Percentiles rank a stretch among this genome's conserved stretches.
Evolutionary conservation across 2,113 vertebrate species (phyloP).

Genomic region (Lepisosteus oculatus): DNA sequence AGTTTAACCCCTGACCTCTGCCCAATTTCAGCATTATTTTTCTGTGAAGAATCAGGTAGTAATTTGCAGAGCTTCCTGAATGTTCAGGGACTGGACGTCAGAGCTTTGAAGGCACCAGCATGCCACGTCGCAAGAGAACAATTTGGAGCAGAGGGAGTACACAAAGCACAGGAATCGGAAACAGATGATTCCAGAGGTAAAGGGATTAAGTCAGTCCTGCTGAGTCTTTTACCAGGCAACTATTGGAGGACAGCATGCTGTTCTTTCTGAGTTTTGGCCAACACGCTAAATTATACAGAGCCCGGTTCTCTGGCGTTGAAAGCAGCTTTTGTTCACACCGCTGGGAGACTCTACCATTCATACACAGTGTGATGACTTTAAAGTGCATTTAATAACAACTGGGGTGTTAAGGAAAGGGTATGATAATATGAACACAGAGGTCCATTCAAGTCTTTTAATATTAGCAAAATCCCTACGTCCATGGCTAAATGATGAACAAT

Average conservation of each 20-base stretch:
- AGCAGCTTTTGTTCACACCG: neutral
- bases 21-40: neutral
- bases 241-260: neutral
- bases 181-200: slow-evolving; percentile 1
- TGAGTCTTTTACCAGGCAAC: slow-evolving; percentile 1
- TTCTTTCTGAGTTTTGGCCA: neutral
- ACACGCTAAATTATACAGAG: neutral
- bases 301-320: neutral
- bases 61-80: neutral
- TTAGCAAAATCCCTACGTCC: no score
- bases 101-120: neutral
- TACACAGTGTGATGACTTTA: neutral
- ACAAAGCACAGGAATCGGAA: neutral
- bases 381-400: neutral
- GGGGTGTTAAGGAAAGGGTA: neutral
- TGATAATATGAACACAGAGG: neutral
- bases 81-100: neutral
- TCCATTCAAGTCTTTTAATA: no score
- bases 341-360: neutral
- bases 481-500: no score
- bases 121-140: no score
- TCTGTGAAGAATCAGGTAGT: neutral
- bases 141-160: neutral
- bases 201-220: slow-evolving; percentile 7
- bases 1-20: neutral